A percentile compares a stretch with the other conserved stretches of the same genome.
Conservation (phyloP, 2,797 vertebrate genomes). For the Enteromius trimaculatus region DNA sequence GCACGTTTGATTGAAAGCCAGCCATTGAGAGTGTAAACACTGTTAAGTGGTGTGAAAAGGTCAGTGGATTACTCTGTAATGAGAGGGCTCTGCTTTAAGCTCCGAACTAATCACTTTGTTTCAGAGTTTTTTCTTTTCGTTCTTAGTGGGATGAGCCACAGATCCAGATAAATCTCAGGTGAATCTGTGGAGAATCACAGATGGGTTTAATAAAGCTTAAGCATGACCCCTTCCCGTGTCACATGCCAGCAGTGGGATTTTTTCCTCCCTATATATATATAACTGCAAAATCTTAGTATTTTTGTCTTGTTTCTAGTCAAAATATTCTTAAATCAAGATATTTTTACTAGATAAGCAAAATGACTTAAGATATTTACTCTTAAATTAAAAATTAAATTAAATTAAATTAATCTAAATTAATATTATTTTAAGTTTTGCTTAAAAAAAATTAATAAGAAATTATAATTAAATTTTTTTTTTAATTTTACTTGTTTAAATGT, state of each 20-base stretch:
- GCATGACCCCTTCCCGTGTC: conserved; percentile 16
- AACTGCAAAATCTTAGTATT: too few species aligned
- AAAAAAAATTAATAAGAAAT: too few species aligned
- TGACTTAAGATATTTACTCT: too few species aligned
- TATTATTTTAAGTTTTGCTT: too few species aligned
- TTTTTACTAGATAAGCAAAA: too few species aligned
- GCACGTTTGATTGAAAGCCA: not conserved
- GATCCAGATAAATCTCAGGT: conserved; percentile 32
- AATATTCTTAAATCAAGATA: too few species aligned
- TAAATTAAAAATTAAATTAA: too few species aligned
- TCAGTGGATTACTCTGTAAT: conserved; percentile 39
- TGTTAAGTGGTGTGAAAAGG: conserved; percentile 35
- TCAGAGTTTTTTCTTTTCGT: not conserved
- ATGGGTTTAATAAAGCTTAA: conserved; percentile 32
- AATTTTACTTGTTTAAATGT: too few species aligned
- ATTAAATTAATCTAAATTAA: too few species aligned
- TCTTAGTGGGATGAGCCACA: conserved; percentile 10
- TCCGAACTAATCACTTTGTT: conserved; percentile 37
- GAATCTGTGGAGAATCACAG: conserved; percentile 20
- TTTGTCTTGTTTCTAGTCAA: too few species aligned
- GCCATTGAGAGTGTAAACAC: not conserved
- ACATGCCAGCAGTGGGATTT: not conserved
- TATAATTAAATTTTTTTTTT: too few species aligned
- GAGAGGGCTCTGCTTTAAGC: conserved; percentile 48
- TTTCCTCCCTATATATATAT: not conserved